phyloP scores from a whole-genome alignment of 2,113 vertebrate species.

The Ceratotherium simum region DNA sequence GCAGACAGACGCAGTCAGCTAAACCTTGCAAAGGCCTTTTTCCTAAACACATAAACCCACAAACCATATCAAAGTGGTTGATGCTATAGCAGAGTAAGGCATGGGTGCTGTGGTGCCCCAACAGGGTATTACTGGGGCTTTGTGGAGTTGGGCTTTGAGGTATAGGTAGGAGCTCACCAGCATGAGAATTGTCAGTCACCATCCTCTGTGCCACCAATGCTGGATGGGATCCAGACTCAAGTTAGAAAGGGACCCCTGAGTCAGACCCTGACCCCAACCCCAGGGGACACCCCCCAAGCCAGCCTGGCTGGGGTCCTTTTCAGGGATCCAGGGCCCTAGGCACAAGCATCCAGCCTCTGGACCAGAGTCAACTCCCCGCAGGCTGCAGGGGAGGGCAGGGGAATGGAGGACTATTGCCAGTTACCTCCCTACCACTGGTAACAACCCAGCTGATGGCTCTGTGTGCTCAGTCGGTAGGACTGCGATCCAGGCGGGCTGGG shows the following conservation, averaged over 20 bases:
- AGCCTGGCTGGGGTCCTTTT: neutral
- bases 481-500: neutral
- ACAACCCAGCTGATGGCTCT: neutral
- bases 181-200: neutral
- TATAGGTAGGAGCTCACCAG: neutral
- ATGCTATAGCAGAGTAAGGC: neutral
- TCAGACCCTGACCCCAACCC: neutral
- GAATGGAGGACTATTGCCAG: fast-evolving
- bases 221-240: neutral
- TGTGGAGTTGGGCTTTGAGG: neutral
- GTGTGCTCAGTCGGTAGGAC: neutral
- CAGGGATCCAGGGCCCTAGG: neutral
- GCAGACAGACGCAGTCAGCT: neutral
- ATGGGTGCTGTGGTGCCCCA: neutral
- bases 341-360: neutral
- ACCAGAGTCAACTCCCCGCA: neutral
- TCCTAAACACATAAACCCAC: neutral
- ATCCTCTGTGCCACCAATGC: neutral
- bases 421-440: neutral
- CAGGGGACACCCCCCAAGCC: no score
- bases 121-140: no score
- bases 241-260: neutral
- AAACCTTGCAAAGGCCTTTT: neutral
- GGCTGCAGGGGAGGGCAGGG: neutral
- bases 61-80: no score